Percentiles rank a stretch among this genome's conserved stretches.
phyloP scores from a whole-genome alignment of 2,113 vertebrate genomes.

The Alexandromys fortis region DNA sequence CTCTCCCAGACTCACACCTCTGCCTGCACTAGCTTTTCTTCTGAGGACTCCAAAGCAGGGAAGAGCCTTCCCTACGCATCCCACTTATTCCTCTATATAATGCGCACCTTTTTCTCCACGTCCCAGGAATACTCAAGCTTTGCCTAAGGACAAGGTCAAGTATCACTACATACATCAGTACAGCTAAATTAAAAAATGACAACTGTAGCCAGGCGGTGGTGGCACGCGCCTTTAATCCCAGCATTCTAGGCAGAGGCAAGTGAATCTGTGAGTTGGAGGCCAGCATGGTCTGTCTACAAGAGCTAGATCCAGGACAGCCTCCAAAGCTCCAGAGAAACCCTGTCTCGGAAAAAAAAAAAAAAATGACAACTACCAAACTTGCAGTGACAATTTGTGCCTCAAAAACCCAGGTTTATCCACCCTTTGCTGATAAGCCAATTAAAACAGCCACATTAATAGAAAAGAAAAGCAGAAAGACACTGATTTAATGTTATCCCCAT shows the following conservation, averaged over 20 bases:
- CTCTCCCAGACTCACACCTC: constrained; percentile 6
- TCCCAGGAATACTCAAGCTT: neutral
- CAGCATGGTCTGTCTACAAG: too few relatives aligned
- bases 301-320: too few relatives aligned
- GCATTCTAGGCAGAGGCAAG: too few relatives aligned
- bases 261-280: too few relatives aligned
- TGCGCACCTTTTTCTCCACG: neutral
- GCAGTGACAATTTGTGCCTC: neutral
- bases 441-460: constrained; percentile 37
- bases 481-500: neutral
- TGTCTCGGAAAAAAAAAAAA: neutral
- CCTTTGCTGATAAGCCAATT: neutral
- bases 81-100: neutral
- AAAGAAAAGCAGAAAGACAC: neutral
- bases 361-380: neutral
- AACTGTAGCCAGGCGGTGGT: too few relatives aligned
- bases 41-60: neutral
- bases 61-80: neutral
- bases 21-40: constrained; percentile 25
- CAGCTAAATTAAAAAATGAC: neutral
- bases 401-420: neutral
- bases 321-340: too few relatives aligned
- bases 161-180: neutral
- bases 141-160: constrained; percentile 22
- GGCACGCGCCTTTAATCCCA: too few relatives aligned